A percentile compares a stretch with the other conserved stretches of the same genome.
These are phyloP conservation scores for Sympetrum striolatum DNA, from an alignment of 2,888 invertebrate species.

Conservation along the genomic window DNA sequence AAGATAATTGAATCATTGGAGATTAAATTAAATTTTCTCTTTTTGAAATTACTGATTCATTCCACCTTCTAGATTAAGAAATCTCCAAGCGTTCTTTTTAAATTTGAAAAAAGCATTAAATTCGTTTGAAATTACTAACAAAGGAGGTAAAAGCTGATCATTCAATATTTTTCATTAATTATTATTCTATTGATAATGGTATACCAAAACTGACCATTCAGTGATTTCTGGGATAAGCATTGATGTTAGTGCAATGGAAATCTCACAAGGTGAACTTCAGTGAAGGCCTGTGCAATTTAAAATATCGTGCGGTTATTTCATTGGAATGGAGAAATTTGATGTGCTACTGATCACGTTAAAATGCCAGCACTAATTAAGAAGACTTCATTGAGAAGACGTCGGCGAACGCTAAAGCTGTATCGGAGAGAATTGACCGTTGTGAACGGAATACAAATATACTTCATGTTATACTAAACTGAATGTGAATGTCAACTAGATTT, in stretches of 20 bases:
- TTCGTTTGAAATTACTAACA: too few relatives aligned
- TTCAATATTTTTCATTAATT: too few relatives aligned
- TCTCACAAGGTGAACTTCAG: neutral
- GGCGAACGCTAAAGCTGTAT: neutral
- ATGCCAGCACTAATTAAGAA: neutral
- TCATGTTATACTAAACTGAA: neutral
- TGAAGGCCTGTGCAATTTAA: neutral
- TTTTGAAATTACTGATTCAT: too few relatives aligned
- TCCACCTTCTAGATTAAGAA: too few relatives aligned
- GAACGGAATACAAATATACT: neutral
- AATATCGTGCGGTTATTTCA: neutral
- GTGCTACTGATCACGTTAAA: neutral
- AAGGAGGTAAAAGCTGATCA: too few relatives aligned
- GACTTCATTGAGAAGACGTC: neutral
- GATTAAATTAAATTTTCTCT: too few relatives aligned
- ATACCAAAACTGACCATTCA: too few relatives aligned
- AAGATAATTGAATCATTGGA: too few relatives aligned
- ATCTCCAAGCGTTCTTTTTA: too few relatives aligned
- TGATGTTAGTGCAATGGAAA: neutral
- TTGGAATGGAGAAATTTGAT: neutral
- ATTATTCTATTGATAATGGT: too few relatives aligned
- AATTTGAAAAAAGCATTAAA: too few relatives aligned
- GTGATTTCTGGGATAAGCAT: neutral
- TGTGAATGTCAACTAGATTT: neutral
- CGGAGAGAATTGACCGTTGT: neutral